Evolutionary conservation across 1,140 invertebrate species (phyloP), one percentile per base, ranked within the genome.

Genomic region (Belonocnema kinseyi): DNA sequence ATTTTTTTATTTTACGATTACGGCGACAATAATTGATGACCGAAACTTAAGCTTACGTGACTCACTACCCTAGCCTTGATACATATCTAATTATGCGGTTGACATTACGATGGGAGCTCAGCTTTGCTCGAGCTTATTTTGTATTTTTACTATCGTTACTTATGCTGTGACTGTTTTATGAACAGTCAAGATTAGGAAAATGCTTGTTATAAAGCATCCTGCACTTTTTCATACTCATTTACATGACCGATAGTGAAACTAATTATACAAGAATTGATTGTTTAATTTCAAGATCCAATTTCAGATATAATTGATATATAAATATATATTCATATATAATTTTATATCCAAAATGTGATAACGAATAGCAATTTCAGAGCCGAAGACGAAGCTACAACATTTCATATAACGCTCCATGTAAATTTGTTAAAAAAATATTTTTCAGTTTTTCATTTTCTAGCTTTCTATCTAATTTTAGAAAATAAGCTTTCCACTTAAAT

Each of bases 121-220:
- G 13, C 12, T n/a, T 33, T 46, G 40, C 26, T n/a, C 26, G 26
- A 40, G 61, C 13, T 46, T 66, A 66, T 66, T 66, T 66, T 66
- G 61, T 66, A 66, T 66, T 66, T 66, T 66, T 66, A 33, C 26
- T 66, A 21, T 40, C 21, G 61, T 66, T 66, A 40, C n/a, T 66
- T 61, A 46, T 8, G 14, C 61, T 33, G 33, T 16, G 33, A 21
- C 19, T 21, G 58, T 66, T 66, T 66, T 66, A 66, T 66, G 61
- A 66, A 66, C 26, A 14, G 61, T 66, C 61, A 16, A 66, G 61
- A 66, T 66, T 66, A 66, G 26, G 40, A 66, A 66, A 66, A 14
- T 66, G 14, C 61, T 66, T 66, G 33, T 66, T 66, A 66, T 66
- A 66, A 66, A 46, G 14, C 14, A 66, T 66, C 61, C 46, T 40